Evolutionary conservation across 2,888 invertebrate genomes (phyloP).

Genomic region (Drosophila parthenogenetica): DNA sequence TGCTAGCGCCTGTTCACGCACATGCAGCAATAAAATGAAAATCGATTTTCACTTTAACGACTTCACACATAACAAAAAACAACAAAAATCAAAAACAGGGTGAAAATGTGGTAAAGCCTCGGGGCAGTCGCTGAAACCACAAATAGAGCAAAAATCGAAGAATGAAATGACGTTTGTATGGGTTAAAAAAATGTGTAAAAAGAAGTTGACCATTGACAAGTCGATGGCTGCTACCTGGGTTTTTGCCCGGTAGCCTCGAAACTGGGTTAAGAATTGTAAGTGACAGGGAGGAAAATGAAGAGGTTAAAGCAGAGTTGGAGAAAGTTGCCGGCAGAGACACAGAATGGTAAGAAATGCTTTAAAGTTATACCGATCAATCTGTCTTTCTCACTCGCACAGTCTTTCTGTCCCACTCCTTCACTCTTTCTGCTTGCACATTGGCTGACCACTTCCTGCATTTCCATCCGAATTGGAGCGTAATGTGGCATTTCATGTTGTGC

Average conservation of each 20-base stretch:
- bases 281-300: conserved; percentile 1
- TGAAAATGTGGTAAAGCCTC: conserved; percentile 55
- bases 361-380: background rate
- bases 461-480: conserved; percentile 75
- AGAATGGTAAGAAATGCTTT: background rate
- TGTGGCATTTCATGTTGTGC: conserved; percentile 70
- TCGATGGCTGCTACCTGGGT: conserved; percentile 9
- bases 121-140: conserved; percentile 59
- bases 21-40: conserved; percentile 74
- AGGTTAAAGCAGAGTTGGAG: background rate
- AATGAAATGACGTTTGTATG: conserved; percentile 42
- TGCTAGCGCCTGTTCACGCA: conserved; percentile 50
- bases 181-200: background rate
- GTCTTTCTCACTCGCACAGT: too few species aligned
- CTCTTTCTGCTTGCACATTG: conserved; percentile 7
- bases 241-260: conserved; percentile 21
- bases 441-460: conserved; percentile 75
- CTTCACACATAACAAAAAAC: conserved; percentile 68
- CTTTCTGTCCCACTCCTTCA: background rate
- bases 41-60: conserved; percentile 82
- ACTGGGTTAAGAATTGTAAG: conserved; percentile 51
- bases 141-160: conserved; percentile 54
- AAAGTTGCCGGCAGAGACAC: background rate
- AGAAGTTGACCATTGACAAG: conserved; percentile 46
- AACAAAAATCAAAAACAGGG: conserved; percentile 13